Evolutionary conservation across 2,888 invertebrate genomes (phyloP), one percentile per base, ranked within the genome.

Genomic region (Dermolepida albohirtum): DNA sequence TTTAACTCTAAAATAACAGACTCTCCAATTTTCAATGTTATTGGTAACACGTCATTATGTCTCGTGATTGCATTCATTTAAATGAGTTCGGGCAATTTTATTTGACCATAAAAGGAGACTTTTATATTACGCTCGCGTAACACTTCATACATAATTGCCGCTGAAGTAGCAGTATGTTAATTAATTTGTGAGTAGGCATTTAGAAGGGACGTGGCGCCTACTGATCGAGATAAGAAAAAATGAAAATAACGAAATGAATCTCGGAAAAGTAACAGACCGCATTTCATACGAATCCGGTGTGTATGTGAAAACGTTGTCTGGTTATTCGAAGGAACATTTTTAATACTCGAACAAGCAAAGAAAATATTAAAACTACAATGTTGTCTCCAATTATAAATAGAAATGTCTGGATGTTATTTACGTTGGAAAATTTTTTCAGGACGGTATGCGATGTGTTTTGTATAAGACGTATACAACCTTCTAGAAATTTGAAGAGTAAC

Each of bases 21-120:
- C 6, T 6, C 6, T 34, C 10, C 34, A 2, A 34, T 34, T n/a
- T 5, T 34, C 34, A 34, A 34, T 5, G 1, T 34, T 54, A 54
- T 16, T 49, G 22, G 49, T 49, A 17, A 22, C 27, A 34, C 47
- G 14, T 59, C 29, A 41, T 22, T 41, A 43, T 34, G 11, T 10
- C 47, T 29, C 34, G 29, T 29, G 47, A 59, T 29, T 27, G 12
- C 34, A 29, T 27, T 59, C 59, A 59, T 16, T 59, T 44, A 59
- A 44, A 47, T 10, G 14, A 59, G 17, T 1, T 44, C 44, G 14
- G 6, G 14, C 59, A 7, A 8, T 34, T 8, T 34, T 34, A 34
- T 34, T 59, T 59, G 59, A 59, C 59, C 59, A 47, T 59, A 59
- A 47, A 59, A 59, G 59, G 59, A 59, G 47, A 59, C 44, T 59